Evolutionary conservation across 2,888 invertebrate species (phyloP).

Genomic region (Rhyacophila evoluta): DNA sequence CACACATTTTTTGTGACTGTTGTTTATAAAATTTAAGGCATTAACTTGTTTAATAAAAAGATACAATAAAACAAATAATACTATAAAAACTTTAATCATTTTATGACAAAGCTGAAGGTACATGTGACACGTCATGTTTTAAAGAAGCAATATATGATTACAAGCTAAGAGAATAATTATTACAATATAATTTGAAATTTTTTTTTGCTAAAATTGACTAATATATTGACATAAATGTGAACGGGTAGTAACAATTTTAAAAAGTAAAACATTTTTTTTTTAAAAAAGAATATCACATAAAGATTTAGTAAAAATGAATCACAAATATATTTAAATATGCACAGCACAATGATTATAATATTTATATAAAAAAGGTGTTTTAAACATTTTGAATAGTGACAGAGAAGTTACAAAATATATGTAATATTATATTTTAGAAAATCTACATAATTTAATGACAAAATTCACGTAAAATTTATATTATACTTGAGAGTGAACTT

Average conservation of each 20-base stretch:
- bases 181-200: not conserved
- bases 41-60: no score
- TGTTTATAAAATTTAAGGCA: no score
- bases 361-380: not conserved
- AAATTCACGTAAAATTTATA: not conserved
- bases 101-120: slow-evolving; percentile 15
- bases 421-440: not conserved
- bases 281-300: not conserved
- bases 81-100: not conserved
- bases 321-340: no score
- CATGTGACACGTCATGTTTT: slow-evolving; percentile 7
- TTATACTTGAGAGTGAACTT: not conserved
- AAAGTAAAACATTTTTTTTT: not conserved
- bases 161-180: not conserved
- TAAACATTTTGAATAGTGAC: slow-evolving; percentile 3
- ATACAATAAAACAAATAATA: not conserved
- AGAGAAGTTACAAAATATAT: not conserved
- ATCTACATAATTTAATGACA: not conserved
- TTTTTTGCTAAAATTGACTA: not conserved
- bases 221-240: slow-evolving; percentile 9
- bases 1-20: no score
- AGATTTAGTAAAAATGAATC: not conserved
- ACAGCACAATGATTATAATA: not conserved
- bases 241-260: not conserved
- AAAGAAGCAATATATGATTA: not conserved